These are phyloP conservation scores for Protula sp. DNA, from an alignment of 2,888 invertebrate genomes.

Conservation along the genomic window DNA sequence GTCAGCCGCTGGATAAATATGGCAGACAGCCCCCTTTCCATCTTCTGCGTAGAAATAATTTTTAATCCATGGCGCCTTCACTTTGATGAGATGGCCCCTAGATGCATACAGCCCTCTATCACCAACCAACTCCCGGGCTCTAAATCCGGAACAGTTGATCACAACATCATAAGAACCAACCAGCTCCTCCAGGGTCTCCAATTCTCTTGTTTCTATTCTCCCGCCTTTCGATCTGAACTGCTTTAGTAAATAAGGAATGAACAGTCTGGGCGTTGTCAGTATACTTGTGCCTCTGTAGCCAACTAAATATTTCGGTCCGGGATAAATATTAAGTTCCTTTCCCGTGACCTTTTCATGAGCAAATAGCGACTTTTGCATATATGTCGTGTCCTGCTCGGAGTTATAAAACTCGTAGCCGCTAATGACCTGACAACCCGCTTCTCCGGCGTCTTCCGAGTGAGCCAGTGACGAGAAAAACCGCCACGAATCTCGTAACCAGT, in stretches of 20 bases:
- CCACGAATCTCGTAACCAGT: slow-evolving; percentile 17
- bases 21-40: background rate
- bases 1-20: slow-evolving; percentile 50
- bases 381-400: no score
- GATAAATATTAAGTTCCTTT: no score
- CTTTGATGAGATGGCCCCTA: slow-evolving; percentile 41
- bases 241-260: no score
- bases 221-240: no score
- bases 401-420: slow-evolving; percentile 13
- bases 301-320: no score
- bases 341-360: no score
- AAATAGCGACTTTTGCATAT: no score
- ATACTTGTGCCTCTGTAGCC: no score
- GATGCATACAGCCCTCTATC: slow-evolving; percentile 50
- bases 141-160: slow-evolving; percentile 55
- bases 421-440: slow-evolving; percentile 11
- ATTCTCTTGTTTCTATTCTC: no score
- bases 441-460: slow-evolving; percentile 9
- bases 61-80: slow-evolving; percentile 26
- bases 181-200: no score
- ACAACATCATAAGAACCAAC: slow-evolving; percentile 51
- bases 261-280: no score
- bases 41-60: slow-evolving; percentile 15
- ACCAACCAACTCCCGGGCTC: slow-evolving; percentile 46
- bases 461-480: slow-evolving; percentile 8